Evolutionary conservation across 2,113 vertebrate genomes (phyloP).

Genomic region (Leucoraja erinaceus): DNA sequence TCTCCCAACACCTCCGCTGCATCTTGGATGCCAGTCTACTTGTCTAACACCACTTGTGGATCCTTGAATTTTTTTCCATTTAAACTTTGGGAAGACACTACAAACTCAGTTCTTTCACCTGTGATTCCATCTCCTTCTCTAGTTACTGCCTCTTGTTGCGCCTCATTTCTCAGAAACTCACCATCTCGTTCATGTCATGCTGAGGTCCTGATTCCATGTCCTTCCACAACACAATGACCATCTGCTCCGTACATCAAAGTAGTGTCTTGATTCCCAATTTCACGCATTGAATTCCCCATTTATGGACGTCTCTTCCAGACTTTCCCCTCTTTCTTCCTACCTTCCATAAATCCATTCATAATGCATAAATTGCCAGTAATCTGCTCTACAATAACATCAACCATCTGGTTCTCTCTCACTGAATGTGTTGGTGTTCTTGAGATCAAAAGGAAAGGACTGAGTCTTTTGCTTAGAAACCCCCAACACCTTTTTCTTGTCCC

Average conservation of each 20-base stretch:
- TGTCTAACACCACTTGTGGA: not conserved
- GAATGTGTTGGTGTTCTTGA: too few relatives aligned
- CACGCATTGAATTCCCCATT: too few relatives aligned
- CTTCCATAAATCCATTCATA: not conserved
- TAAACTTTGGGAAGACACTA: not conserved
- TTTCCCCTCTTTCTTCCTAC: not conserved
- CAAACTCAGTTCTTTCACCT: not conserved
- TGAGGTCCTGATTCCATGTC: not conserved
- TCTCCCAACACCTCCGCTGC: not conserved
- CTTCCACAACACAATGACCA: not conserved
- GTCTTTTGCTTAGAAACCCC: not conserved
- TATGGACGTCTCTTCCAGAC: not conserved
- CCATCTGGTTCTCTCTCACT: not conserved
- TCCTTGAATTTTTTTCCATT: not conserved
- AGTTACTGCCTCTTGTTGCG: not conserved
- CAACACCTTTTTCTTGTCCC: not conserved
- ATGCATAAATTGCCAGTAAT: not conserved
- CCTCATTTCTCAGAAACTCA: not conserved
- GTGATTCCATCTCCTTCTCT: not conserved
- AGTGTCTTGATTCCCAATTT: not conserved
- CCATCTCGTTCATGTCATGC: not conserved
- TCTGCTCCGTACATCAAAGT: too few relatives aligned
- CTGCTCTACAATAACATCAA: not conserved
- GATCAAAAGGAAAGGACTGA: not conserved
- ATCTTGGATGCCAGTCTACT: not conserved